Percentiles rank a stretch among this genome's conserved stretches.
These are phyloP conservation scores for Hemistola chrysoprasaria DNA, from an alignment of 2,888 invertebrate genomes.

Conservation along the genomic window DNA sequence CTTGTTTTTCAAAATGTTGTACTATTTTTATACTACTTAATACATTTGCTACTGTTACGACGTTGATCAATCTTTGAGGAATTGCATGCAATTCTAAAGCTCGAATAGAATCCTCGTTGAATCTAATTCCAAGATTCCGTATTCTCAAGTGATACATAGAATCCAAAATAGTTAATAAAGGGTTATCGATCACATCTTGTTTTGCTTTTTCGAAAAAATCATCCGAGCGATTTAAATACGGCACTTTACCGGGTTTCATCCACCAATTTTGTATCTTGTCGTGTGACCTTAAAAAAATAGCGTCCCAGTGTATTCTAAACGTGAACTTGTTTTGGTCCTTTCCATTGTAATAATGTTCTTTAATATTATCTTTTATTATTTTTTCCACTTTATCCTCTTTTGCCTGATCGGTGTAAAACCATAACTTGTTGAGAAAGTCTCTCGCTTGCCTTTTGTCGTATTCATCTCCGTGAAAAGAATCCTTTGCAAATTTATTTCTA, in stretches of 20 bases:
- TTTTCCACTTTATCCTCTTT: conserved; percentile 41
- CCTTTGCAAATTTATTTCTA: conserved; percentile 39
- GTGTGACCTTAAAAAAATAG: conserved; percentile 44
- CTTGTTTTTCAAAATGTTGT: conserved; percentile 30
- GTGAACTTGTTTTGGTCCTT: conserved; percentile 33
- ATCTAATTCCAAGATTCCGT: conserved; percentile 36
- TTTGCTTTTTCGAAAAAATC: conserved; percentile 40
- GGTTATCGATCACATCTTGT: conserved; percentile 40
- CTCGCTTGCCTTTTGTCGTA: conserved; percentile 36
- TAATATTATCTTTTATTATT: conserved; percentile 39
- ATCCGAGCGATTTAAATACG: conserved; percentile 36
- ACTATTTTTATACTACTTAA: conserved; percentile 40
- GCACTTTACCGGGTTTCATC: conserved; percentile 35
- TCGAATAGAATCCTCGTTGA: conserved; percentile 26
- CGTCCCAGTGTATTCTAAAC: conserved; percentile 43
- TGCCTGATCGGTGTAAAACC: conserved; percentile 47
- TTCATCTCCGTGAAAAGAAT: conserved; percentile 34
- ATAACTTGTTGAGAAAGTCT: conserved; percentile 41
- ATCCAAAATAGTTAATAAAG: conserved; percentile 39
- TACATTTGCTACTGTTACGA: conserved; percentile 33
- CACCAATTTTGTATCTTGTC: conserved; percentile 52
- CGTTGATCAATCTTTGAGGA: conserved; percentile 27
- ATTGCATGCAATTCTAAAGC: conserved; percentile 26
- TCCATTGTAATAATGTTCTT: conserved; percentile 32
- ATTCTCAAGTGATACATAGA: conserved; percentile 39